Conservation (phyloP, 2,113 vertebrate species). For the Dicrurus megarhynchus region DNA sequence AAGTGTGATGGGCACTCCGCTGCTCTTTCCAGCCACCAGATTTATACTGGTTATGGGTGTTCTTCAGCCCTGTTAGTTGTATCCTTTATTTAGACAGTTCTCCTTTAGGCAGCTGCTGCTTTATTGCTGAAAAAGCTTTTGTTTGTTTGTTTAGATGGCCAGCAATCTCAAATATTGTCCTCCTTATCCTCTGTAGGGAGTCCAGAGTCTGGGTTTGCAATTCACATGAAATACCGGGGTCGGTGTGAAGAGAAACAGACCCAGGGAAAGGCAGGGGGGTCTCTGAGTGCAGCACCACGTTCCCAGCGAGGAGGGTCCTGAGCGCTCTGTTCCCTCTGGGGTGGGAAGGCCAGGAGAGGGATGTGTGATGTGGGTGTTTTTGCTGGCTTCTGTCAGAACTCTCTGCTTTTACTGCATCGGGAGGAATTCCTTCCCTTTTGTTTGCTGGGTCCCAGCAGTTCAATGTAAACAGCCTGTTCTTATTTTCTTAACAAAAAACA, state of each 20-base stretch:
- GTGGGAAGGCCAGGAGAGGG: not conserved
- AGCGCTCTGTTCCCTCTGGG: not conserved
- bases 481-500: not conserved
- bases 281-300: accelerated
- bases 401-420: accelerated
- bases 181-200: too few relatives aligned
- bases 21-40: not conserved
- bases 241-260: not conserved
- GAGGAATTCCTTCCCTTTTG: not conserved
- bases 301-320: accelerated
- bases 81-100: too few relatives aligned
- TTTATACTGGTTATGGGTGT: accelerated
- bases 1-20: not conserved
- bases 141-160: too few relatives aligned
- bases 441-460: not conserved
- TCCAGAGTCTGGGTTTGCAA: not conserved
- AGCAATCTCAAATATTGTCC: not conserved
- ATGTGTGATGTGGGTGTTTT: accelerated
- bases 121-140: not conserved
- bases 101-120: not conserved
- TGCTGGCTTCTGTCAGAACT: not conserved
- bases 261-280: not conserved
- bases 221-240: accelerated
- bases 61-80: not conserved
- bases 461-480: not conserved